A percentile compares a stretch with the other conserved stretches of the same genome.
Conservation (phyloP, 35 echinoderm and acorn worm species). For the Anneissia japonica region DNA sequence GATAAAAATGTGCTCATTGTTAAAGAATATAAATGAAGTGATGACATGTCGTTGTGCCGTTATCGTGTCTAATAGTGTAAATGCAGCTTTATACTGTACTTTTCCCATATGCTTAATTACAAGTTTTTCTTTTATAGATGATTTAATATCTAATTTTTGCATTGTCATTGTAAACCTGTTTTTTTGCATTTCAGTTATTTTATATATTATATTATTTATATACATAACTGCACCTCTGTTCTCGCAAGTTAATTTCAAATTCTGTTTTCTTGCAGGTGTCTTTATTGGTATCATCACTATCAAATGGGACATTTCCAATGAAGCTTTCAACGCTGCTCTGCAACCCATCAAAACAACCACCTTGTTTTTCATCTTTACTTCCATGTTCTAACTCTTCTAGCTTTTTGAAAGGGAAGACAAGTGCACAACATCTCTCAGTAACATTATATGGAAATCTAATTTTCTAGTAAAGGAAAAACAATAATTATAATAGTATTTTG, state of each 20-base stretch:
- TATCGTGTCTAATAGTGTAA: too few species aligned
- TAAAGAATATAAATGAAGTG: too few species aligned
- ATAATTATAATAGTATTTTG: background rate
- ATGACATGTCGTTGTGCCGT: too few species aligned
- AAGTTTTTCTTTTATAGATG: too few species aligned
- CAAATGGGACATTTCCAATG: background rate
- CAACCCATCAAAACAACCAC: background rate
- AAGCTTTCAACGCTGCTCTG: background rate
- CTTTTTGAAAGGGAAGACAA: slow-evolving; percentile 35
- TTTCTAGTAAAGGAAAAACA: background rate
- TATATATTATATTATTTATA: too few species aligned
- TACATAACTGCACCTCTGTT: slow-evolving; percentile 17
- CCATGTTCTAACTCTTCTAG: background rate
- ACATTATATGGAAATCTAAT: slow-evolving; percentile 67
- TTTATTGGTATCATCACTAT: background rate
- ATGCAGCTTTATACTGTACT: too few species aligned
- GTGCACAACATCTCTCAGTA: slow-evolving; percentile 65
- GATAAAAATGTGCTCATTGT: too few species aligned
- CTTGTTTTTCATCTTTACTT: background rate
- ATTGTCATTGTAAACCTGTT: too few species aligned
- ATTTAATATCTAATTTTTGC: too few species aligned
- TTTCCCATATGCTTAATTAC: too few species aligned
- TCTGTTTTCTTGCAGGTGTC: slow-evolving; percentile 3
- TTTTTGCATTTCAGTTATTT: too few species aligned
- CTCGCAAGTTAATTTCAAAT: slow-evolving; percentile 43